Percentiles rank a stretch among this genome's conserved stretches.
These are phyloP conservation scores for Leptinotarsa haldemani DNA, from an alignment of 2,888 invertebrate genomes.

Conservation along the genomic window DNA sequence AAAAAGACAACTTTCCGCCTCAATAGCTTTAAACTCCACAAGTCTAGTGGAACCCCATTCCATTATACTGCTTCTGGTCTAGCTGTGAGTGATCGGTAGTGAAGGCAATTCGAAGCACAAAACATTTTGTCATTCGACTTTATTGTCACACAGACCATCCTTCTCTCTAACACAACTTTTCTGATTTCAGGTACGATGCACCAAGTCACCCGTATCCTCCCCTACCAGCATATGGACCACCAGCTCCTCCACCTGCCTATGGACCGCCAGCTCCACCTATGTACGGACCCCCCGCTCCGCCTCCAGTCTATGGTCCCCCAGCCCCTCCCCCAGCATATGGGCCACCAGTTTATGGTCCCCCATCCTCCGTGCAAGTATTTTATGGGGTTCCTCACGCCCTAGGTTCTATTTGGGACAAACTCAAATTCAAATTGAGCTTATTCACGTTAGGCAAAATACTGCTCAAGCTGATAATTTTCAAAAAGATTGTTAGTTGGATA, in stretches of 20 bases:
- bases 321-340: slow-evolving; percentile 4
- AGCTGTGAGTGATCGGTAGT: too few species aligned
- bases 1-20: too few species aligned
- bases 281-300: slow-evolving; percentile 27
- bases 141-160: background rate
- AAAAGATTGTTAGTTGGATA: slow-evolving; percentile 84
- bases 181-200: background rate
- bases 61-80: too few species aligned
- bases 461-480: slow-evolving; percentile 81
- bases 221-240: background rate
- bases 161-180: background rate
- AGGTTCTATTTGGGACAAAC: slow-evolving; percentile 73
- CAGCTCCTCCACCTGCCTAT: slow-evolving; percentile 5
- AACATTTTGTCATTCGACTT: too few species aligned
- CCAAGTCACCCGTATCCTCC: background rate
- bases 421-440: slow-evolving; percentile 78
- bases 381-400: slow-evolving; percentile 72
- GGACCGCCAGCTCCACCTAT: slow-evolving; percentile 28
- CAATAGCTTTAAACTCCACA: too few species aligned
- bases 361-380: slow-evolving; percentile 55
- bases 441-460: slow-evolving; percentile 80
- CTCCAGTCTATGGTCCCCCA: slow-evolving; percentile 27
- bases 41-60: too few species aligned
- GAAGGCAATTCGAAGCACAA: too few species aligned
- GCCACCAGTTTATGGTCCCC: slow-evolving; percentile 35